Base-by-base conservation (phyloP, 1,140 invertebrate species). In the Coptotermes formosanus region DNA sequence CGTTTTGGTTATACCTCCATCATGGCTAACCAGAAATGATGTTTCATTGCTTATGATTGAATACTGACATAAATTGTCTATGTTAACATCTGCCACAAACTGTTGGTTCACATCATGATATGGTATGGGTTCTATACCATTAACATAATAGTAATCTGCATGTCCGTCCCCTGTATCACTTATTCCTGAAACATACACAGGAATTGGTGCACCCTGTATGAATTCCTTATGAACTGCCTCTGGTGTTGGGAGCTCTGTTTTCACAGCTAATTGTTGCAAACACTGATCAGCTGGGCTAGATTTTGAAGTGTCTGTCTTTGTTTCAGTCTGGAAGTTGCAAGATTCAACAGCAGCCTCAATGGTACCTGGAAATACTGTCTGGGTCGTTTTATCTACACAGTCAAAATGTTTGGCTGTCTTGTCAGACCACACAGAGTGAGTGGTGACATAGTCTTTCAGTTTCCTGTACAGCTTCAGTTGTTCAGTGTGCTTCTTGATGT, bases 401-500 rank as follows among this genome's bases (percentile, higher is more conserved):
- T 16, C n/a, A 30, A 30, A 11, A 75, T 30, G n/a, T 75, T 8
- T n/a, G 30, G 3, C n/a, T 30, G 64, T 75, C 14, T 75, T 75
- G n/a, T 75, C n/a, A 11, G 64, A 75, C 25, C 25, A n/a, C 25
- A 25, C 25, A 75, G 7, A 30, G 64, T 30, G 2, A 30, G 4
- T 30, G 25, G 64, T 75, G 64, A 75, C n/a, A 75, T 16, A 75
- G 64, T 75, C 64, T 75, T 75, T 75, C n/a, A 75, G 14, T 30
- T 75, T n/a, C 64, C 8, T 75, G 30, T 75, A 75, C 64, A 75
- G 64, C 64, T 75, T 75, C 30, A 75, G n/a, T 30, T 75, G 64
- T 75, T 75, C 64, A 30, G 64, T 75, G n/a, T 75, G 64, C 64
- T 75, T 75, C 64, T 75, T 75, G 64, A 75, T 75, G 64, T 75